phyloP scores from a whole-genome alignment of 2,113 vertebrate species.

The Megaceryle torquata region DNA sequence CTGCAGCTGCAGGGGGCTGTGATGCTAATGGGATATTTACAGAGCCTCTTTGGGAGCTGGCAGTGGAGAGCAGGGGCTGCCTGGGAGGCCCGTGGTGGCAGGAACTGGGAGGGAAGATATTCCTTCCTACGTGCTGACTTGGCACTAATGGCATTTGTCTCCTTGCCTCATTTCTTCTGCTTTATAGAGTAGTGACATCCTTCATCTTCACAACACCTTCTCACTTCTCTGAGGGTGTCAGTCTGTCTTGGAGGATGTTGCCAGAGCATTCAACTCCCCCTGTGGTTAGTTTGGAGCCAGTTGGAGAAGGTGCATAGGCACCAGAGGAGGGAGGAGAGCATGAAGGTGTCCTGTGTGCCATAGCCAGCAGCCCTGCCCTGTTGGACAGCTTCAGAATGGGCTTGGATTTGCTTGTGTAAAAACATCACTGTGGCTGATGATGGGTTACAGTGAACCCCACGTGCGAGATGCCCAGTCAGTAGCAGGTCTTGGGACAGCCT shows the following conservation, averaged over 20 bases:
- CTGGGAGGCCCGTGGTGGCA: not conserved
- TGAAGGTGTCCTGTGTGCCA: rapidly evolving
- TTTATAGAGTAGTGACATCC: not conserved
- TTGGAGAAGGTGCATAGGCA: not conserved
- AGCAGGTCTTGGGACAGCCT: not conserved
- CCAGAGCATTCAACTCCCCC: not conserved
- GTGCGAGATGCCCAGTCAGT: not conserved
- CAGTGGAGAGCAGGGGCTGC: not conserved
- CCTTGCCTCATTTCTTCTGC: not conserved
- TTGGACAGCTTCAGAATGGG: not conserved
- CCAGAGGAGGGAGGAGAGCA: not conserved
- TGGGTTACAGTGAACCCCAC: not conserved
- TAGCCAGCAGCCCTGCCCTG: not conserved
- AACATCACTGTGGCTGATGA: not conserved
- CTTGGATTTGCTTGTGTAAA: not conserved
- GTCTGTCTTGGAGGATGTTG: not conserved
- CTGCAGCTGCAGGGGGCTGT: conserved; percentile 45
- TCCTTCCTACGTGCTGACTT: not conserved
- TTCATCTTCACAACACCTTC: not conserved
- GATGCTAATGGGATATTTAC: not conserved
- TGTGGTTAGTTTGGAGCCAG: not conserved
- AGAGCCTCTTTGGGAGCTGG: not conserved
- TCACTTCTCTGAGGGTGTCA: not conserved
- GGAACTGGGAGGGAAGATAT: not conserved
- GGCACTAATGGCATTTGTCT: not conserved